Conservation (phyloP, 2,113 vertebrate species). For the Corapipo altera region DNA sequence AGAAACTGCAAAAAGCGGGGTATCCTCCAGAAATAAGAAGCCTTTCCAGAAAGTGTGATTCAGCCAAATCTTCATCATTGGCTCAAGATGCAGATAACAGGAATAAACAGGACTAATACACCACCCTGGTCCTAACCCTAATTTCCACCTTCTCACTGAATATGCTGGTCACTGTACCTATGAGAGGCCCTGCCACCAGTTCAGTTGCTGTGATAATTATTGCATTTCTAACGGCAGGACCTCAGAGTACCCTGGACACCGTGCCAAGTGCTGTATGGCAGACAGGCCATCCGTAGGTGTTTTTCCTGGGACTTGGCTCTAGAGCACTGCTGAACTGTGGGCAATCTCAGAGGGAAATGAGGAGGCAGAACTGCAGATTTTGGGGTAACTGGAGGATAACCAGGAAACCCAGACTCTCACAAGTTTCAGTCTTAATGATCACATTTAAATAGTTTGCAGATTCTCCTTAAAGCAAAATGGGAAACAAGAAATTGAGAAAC, state of each 20-base stretch:
- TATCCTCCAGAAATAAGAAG: conserved; percentile 4
- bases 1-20: conserved; percentile 8
- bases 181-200: background rate
- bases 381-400: background rate
- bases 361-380: background rate
- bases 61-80: background rate
- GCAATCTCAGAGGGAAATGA: background rate
- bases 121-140: background rate
- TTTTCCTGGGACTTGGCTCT: background rate
- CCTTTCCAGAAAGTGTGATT: conserved; percentile 15
- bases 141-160: background rate
- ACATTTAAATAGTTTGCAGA: background rate
- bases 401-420: background rate
- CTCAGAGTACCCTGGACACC: rapidly evolving
- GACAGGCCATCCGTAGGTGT: background rate
- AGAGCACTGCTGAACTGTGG: background rate
- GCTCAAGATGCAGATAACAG: background rate
- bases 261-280: background rate
- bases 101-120: background rate
- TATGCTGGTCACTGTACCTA: background rate
- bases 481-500: background rate
- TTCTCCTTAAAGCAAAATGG: background rate
- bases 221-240: background rate
- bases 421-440: conserved; percentile 15
- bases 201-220: background rate